Base-by-base conservation (phyloP, 2,888 invertebrate genomes). In the Heliothis peltigera region DNA sequence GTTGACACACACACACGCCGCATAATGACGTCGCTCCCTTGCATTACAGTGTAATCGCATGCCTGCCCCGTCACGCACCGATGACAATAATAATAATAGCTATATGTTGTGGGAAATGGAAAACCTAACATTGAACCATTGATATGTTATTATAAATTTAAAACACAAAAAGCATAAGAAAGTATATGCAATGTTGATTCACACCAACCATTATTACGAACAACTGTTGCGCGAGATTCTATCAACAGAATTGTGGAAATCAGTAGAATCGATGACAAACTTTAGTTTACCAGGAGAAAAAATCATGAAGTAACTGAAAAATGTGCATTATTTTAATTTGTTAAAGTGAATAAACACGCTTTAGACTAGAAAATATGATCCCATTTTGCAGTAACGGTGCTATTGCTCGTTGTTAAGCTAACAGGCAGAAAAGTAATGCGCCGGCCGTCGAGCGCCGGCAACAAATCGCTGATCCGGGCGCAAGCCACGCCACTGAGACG, bases 61-160 rank as follows among this genome's bases (percentile, higher is more conserved):
- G 88, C 84, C 84, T 58, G 76, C 44, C 63, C 80, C 87, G 92
- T 91, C 91, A 92, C 91, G 92, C 92, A 89, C 86, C 84, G 90
- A 80, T 84, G 89, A 89, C 88, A 87, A 87, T 88, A 87, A 88
- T 89, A 86, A 87, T 82, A 77, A 85, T 84, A 82, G 81, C 79
- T 80, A 85, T 84, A 84, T 82, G 74, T 86, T 89, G 87, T 91
- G 88, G 86, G 88, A 90, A 91, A 87, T 84, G 80, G 81, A 81
- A 82, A 82, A 73, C 63, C 70, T 75, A 75, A 72, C 71, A 70
- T 70, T 76, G 56, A 75, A 77, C 66, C 48, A 68, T 75, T 75
- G 60, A 64, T 70, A 70, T 63, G 59, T 70, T 70, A 65, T 76
- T 71, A 66, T 64, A 69, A 64, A 44, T 39, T 69, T 32, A 53